A percentile compares a stretch with the other conserved stretches of the same genome.
phyloP scores from a whole-genome alignment of 2,888 invertebrate species.

The Pogonocherus hispidulus region DNA sequence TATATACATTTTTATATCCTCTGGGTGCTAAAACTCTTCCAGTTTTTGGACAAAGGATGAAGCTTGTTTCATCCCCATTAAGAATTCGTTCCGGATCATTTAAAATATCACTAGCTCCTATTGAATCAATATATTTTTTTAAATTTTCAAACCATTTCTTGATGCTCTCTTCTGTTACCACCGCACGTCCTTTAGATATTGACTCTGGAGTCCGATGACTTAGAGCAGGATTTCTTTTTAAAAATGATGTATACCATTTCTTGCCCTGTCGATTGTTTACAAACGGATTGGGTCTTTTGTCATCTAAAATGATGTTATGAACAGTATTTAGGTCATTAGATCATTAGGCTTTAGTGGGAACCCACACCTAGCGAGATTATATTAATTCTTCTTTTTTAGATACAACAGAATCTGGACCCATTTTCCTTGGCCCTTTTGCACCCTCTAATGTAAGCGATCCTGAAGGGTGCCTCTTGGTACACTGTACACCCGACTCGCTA shows the following conservation, averaged over 20 bases:
- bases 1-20: constrained; percentile 38
- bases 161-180: constrained; percentile 55
- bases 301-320: no score
- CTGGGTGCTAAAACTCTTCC: constrained; percentile 35
- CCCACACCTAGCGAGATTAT: no score
- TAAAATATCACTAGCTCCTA: constrained; percentile 49
- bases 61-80: constrained; percentile 59
- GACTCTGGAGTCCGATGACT: constrained; percentile 50
- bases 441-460: no score
- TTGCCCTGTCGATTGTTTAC: constrained; percentile 30
- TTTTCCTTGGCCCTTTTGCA: no score
- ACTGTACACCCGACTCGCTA: no score
- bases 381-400: no score
- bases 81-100: constrained; percentile 51
- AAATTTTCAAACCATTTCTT: constrained; percentile 56
- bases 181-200: constrained; percentile 53
- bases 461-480: no score
- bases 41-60: constrained; percentile 53
- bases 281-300: no score
- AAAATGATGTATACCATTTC: constrained; percentile 55
- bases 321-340: no score
- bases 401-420: no score
- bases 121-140: constrained; percentile 46
- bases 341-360: no score
- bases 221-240: constrained; percentile 43